Base-by-base conservation (phyloP, 2,797 vertebrate genomes). In the Podargus strigoides region DNA sequence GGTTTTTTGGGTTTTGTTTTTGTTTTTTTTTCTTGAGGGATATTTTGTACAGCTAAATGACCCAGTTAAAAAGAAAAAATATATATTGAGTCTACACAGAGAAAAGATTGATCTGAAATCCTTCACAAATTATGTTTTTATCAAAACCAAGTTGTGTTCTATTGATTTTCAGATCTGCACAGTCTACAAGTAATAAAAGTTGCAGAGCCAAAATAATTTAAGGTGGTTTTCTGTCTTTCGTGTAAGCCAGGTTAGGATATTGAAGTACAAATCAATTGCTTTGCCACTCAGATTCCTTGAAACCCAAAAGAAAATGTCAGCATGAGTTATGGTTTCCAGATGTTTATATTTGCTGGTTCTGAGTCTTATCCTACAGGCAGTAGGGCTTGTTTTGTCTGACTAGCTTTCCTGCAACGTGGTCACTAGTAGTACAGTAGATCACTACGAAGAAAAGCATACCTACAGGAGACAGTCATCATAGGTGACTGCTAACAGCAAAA, bases 91-190 rank as follows among this genome's bases (percentile, higher is more conserved):
- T 66, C 72, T 93, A 59, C 67, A 79, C 23, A 42, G 64, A 44
- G 44, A 56, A 94, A 81, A 91, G 34, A 94, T 93, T 73, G 85
- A 89, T 96, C 75, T 94, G 86, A 96, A 91, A 83, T 94, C 49
- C 64, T 88, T 72, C 70, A 75, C 66, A 94, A 92, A 85, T 90
- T 85, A 72, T 86, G 60, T 93, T 96, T 95, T 97, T 95, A 94
- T 95, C 93, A 84, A 90, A 88, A 94, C 42, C 62, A 77, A 87
- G 79, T 92, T 90, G 36, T 63, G 70, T 63, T 82, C 27, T 92
- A 95, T 93, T 63, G 93, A 94, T 97, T 96, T 97, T 97, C 50
- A 84, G 79, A 87, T 91, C 42, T 39, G 11, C 77, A 74, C 50
- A 85, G 82, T 52, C 81, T 89, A 67, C 55, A 66, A 92, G 76